Conservation (phyloP, 2,113 vertebrate genomes). For the Cranoglanis bouderius region DNA sequence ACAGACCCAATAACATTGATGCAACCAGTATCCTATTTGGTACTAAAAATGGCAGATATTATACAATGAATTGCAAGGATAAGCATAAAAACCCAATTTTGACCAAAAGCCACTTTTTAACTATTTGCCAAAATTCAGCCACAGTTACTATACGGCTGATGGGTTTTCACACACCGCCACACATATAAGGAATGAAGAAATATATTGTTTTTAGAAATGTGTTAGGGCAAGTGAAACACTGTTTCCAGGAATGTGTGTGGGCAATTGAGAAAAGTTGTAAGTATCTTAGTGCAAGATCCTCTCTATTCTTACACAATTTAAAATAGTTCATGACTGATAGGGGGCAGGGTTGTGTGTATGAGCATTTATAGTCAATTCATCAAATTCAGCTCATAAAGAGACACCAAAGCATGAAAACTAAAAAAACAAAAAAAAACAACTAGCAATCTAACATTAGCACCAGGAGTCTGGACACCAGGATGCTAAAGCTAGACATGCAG, state of each 20-base stretch:
- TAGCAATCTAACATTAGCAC: background rate
- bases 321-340: too few species aligned
- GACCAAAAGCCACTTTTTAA: too few species aligned
- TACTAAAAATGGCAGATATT: background rate
- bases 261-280: background rate
- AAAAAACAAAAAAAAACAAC: too few species aligned
- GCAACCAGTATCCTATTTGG: background rate
- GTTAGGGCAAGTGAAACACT: background rate
- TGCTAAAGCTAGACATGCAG: background rate
- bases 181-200: background rate
- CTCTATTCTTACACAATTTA: background rate
- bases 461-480: background rate
- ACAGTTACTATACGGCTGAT: too few species aligned
- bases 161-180: too few species aligned
- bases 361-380: background rate
- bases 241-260: background rate
- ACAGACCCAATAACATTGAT: background rate
- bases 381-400: background rate
- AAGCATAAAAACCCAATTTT: background rate
- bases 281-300: too few species aligned
- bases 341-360: background rate
- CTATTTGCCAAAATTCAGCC: too few species aligned
- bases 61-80: background rate
- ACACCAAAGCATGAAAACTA: background rate
- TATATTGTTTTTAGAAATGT: background rate